phyloP scores from a whole-genome alignment of 1,140 invertebrate genomes.

The Drosophila pallidifrons region DNA sequence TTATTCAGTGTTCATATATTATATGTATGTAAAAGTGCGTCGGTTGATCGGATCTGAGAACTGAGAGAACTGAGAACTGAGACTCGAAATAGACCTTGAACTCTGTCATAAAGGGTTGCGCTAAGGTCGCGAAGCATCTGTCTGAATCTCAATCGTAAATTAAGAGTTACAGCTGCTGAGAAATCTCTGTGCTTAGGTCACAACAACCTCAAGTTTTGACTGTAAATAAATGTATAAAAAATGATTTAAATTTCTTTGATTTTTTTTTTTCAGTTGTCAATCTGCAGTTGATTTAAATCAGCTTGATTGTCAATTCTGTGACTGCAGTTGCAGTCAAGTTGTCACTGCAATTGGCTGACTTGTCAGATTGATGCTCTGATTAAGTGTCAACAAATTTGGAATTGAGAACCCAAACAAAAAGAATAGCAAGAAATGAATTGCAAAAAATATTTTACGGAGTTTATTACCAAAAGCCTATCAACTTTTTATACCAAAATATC shows the following conservation, averaged over 20 bases:
- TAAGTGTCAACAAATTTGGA: background rate
- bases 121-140: background rate
- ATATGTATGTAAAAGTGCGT: slow-evolving; percentile 38
- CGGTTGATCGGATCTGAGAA: slow-evolving; percentile 6
- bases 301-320: slow-evolving; percentile 17
- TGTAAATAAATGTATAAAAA: background rate
- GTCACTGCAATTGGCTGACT: slow-evolving; percentile 40
- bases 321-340: slow-evolving; percentile 11
- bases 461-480: no score
- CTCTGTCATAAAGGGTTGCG: slow-evolving; percentile 1
- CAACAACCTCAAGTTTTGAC: no score
- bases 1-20: background rate
- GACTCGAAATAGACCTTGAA: slow-evolving; percentile 15
- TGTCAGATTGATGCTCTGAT: slow-evolving; percentile 13
- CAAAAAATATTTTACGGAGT: background rate
- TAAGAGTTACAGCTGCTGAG: no score
- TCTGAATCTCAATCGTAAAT: background rate
- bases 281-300: slow-evolving; percentile 20
- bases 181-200: no score
- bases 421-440: background rate
- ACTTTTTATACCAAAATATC: no score
- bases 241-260: background rate
- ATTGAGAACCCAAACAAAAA: no score
- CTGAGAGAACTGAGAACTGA: background rate
- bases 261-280: background rate